Conservation (phyloP, 2,888 invertebrate species). For the Leucophenga maculata region DNA sequence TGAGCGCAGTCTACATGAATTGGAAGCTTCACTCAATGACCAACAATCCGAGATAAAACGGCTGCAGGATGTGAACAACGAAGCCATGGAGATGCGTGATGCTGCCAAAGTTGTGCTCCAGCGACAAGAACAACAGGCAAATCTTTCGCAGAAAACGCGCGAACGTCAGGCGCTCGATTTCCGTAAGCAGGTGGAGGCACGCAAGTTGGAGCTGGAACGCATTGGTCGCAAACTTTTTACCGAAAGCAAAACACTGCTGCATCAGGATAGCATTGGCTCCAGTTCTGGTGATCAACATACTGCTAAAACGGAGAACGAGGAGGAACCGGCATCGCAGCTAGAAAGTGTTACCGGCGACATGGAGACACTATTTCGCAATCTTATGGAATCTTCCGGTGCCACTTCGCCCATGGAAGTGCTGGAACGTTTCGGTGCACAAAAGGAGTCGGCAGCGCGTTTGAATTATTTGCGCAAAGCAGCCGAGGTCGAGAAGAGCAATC, state of each 20-base stretch:
- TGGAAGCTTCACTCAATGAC: slow-evolving; percentile 79
- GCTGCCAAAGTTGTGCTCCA: slow-evolving; percentile 80
- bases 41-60: slow-evolving; percentile 84
- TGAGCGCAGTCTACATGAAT: slow-evolving; percentile 80
- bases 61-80: slow-evolving; percentile 81
- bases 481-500: slow-evolving; percentile 81
- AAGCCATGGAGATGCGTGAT: slow-evolving; percentile 82
- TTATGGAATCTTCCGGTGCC: slow-evolving; percentile 85
- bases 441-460: slow-evolving; percentile 81
- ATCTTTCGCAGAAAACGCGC: slow-evolving; percentile 79
- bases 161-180: slow-evolving; percentile 78
- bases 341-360: slow-evolving; percentile 71
- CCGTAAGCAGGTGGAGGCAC: slow-evolving; percentile 80
- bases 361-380: slow-evolving; percentile 80
- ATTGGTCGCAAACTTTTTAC: slow-evolving; percentile 85
- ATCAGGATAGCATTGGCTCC: slow-evolving; percentile 77
- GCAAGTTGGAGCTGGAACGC: slow-evolving; percentile 82
- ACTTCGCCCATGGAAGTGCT: slow-evolving; percentile 83
- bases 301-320: slow-evolving; percentile 68
- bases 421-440: slow-evolving; percentile 81
- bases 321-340: slow-evolving; percentile 66
- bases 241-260: slow-evolving; percentile 74
- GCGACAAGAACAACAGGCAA: slow-evolving; percentile 80
- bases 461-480: slow-evolving; percentile 80
- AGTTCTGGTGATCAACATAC: slow-evolving; percentile 71